A percentile compares a stretch with the other conserved stretches of the same genome.
phyloP scores from a whole-genome alignment of 2,888 invertebrate species.

The Drosophila birchii region DNA sequence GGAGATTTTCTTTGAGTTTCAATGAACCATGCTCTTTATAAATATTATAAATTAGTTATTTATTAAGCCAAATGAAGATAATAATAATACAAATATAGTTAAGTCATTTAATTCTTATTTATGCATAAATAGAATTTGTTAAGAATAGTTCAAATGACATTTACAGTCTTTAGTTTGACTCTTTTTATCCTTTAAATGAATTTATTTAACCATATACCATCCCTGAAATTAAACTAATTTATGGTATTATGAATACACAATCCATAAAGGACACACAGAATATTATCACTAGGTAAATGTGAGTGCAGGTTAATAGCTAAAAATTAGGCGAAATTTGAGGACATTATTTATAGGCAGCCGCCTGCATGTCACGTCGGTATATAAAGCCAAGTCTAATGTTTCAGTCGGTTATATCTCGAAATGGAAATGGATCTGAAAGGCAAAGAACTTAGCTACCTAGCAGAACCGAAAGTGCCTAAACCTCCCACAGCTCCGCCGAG shows the following conservation, averaged over 20 bases:
- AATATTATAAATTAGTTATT: background rate
- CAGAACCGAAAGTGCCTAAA: background rate
- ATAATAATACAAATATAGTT: background rate
- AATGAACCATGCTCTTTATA: background rate
- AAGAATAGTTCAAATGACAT: too few relatives aligned
- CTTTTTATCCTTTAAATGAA: background rate
- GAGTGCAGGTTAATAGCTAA: conserved; percentile 5
- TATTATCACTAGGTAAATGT: background rate
- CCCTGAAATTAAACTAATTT: background rate
- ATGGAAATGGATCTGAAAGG: conserved; percentile 4
- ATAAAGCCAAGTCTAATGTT: background rate
- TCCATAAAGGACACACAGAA: background rate
- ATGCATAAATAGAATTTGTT: background rate
- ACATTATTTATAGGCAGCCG: conserved; percentile 1
- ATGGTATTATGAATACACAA: background rate
- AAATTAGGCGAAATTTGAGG: conserved; percentile 1
- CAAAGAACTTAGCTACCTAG: background rate
- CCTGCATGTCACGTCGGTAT: background rate
- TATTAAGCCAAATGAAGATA: background rate
- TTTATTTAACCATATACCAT: too few relatives aligned
- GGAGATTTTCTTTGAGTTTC: background rate
- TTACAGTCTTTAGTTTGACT: background rate
- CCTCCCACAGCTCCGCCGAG: background rate
- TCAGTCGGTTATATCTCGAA: background rate
- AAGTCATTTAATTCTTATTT: background rate